These are phyloP conservation scores for Penaeus monodon DNA, from an alignment of 2,888 invertebrate genomes.

Conservation along the genomic window DNA sequence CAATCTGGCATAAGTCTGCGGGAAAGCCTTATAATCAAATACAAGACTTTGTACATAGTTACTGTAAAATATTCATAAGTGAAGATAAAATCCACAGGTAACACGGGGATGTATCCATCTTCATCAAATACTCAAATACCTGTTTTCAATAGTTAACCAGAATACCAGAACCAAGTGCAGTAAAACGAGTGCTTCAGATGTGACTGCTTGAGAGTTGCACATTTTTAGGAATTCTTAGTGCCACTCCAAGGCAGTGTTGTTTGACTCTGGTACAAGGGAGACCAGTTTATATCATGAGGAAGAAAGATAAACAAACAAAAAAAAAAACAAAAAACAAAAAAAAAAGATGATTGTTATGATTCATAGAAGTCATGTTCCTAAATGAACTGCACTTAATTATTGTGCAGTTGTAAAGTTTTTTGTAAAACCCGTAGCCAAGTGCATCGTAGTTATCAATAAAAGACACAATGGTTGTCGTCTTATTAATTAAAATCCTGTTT, in stretches of 20 bases:
- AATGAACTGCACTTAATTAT: slow-evolving; percentile 22
- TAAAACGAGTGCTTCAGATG: too few relatives aligned
- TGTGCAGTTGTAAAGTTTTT: slow-evolving; percentile 47
- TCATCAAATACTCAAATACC: slow-evolving; percentile 13
- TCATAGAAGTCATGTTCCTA: slow-evolving; percentile 36
- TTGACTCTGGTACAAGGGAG: too few relatives aligned
- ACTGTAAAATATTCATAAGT: slow-evolving; percentile 4
- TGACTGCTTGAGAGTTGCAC: too few relatives aligned
- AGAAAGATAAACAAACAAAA: too few relatives aligned
- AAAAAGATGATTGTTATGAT: slow-evolving; percentile 1
- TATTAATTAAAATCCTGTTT: background rate
- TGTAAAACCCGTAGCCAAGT: slow-evolving; percentile 28
- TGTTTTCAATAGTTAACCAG: slow-evolving; percentile 2
- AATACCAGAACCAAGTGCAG: too few relatives aligned
- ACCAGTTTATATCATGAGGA: too few relatives aligned
- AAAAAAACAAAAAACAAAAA: too few relatives aligned
- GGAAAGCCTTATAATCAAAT: slow-evolving; percentile 28
- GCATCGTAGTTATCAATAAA: slow-evolving; percentile 40
- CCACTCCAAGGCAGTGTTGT: too few relatives aligned
- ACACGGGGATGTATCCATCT: background rate
- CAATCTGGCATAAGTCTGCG: slow-evolving; percentile 7
- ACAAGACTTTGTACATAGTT: slow-evolving; percentile 18
- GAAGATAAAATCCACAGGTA: slow-evolving; percentile 10
- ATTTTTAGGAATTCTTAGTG: too few relatives aligned
- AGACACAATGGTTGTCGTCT: slow-evolving; percentile 32